A percentile compares a stretch with the other conserved stretches of the same genome.
Conservation (phyloP, 2,797 vertebrate genomes). For the Gallinago nigripennis region DNA sequence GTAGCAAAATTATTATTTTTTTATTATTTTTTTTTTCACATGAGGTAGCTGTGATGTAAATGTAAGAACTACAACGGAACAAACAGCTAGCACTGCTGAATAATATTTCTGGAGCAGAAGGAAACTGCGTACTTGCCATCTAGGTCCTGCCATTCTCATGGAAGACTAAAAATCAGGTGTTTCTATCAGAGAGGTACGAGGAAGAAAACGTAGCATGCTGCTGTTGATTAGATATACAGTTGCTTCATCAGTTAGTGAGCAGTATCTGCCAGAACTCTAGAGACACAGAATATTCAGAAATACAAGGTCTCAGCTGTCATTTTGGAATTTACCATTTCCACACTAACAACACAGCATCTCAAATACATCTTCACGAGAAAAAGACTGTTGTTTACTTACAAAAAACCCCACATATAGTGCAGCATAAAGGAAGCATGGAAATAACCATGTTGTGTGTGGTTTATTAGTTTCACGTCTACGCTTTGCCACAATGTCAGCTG, state of each 20-base stretch:
- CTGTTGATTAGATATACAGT: not conserved
- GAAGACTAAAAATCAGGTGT: not conserved
- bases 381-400: not conserved
- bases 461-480: not conserved
- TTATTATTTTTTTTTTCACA: not conserved
- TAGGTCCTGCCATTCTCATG: not conserved
- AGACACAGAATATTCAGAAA: not conserved
- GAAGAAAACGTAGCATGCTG: not conserved
- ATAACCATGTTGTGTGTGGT: not conserved
- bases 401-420: not conserved
- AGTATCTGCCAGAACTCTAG: not conserved
- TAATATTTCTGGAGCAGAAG: not conserved
- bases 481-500: not conserved
- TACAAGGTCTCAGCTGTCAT: not conserved
- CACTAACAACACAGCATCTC: not conserved
- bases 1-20: not conserved
- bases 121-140: not conserved
- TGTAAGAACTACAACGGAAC: not conserved
- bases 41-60: not conserved
- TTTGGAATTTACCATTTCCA: not conserved
- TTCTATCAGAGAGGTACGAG: not conserved
- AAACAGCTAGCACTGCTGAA: not conserved
- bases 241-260: not conserved
- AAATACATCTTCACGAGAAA: not conserved
- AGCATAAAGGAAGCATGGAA: conserved; percentile 10